Evolutionary conservation across 1,140 invertebrate genomes (phyloP).

Genomic region (Sminthurides bifidus): DNA sequence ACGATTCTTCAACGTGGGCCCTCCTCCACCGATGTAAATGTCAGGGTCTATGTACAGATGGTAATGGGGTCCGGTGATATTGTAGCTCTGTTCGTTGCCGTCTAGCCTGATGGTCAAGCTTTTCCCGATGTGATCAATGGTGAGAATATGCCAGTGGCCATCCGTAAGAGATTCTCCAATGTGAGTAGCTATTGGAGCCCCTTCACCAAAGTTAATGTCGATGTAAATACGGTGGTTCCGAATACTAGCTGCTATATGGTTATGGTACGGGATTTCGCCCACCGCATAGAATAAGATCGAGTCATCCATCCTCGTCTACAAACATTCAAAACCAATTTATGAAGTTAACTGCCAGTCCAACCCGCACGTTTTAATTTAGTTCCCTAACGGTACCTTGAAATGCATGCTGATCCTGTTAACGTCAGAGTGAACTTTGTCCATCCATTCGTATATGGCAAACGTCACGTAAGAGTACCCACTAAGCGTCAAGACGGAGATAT

Average conservation of each 20-base stretch:
- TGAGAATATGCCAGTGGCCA: slow-evolving; percentile 79
- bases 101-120: slow-evolving; percentile 60
- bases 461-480: slow-evolving; percentile 83
- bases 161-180: slow-evolving; percentile 55
- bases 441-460: slow-evolving; percentile 83
- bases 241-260: slow-evolving; percentile 71
- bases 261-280: slow-evolving; percentile 65
- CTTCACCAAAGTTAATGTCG: slow-evolving; percentile 70
- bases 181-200: slow-evolving; percentile 38
- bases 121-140: slow-evolving; percentile 63
- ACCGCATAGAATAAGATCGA: slow-evolving; percentile 76
- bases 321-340: slow-evolving; percentile 25
- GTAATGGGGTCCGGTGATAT: slow-evolving; percentile 56
- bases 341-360: background rate
- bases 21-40: slow-evolving; percentile 72
- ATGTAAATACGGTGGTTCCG: slow-evolving; percentile 62
- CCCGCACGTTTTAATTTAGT: background rate
- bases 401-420: slow-evolving; percentile 71
- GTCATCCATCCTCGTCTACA: slow-evolving; percentile 67
- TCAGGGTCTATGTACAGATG: slow-evolving; percentile 83
- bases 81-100: slow-evolving; percentile 54
- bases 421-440: slow-evolving; percentile 75
- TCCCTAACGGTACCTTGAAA: slow-evolving; percentile 55
- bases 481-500: slow-evolving; percentile 71
- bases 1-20: slow-evolving; percentile 55